Conservation (phyloP, 1,140 invertebrate genomes). For the Cotesia glomerata region DNA sequence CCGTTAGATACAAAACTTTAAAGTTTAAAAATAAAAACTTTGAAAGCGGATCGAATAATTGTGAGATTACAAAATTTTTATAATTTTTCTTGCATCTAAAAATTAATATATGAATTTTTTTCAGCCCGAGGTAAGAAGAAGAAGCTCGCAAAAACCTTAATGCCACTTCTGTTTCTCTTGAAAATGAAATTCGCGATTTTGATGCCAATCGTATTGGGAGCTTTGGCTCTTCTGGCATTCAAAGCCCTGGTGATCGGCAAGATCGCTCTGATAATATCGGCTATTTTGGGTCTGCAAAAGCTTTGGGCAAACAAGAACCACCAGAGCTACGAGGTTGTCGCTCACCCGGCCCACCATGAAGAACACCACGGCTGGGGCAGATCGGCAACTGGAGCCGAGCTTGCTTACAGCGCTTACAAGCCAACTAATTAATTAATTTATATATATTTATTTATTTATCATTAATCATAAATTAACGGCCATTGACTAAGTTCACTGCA, state of each 20-base stretch:
- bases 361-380: conserved; percentile 58
- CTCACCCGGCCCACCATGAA: conserved; percentile 56
- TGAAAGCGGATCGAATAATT: too few species aligned
- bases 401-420: conserved; percentile 60
- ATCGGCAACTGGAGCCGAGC: conserved; percentile 49
- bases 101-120: conserved; percentile 6
- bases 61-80: too few species aligned
- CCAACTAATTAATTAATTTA: conserved; percentile 50
- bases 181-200: conserved; percentile 81
- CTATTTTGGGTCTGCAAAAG: conserved; percentile 80
- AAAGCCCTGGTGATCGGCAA: conserved; percentile 84
- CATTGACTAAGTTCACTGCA: too few species aligned
- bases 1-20: too few species aligned
- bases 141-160: conserved; percentile 66
- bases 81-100: too few species aligned
- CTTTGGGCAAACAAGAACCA: conserved; percentile 71
- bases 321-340: conserved; percentile 71
- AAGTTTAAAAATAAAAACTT: too few species aligned
- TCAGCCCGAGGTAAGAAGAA: conserved; percentile 70
- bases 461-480: too few species aligned
- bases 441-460: conserved; percentile 1
- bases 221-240: conserved; percentile 79
- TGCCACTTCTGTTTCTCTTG: conserved; percentile 75
- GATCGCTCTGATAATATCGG: conserved; percentile 76
- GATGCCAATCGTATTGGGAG: conserved; percentile 77